These are phyloP conservation scores for Parelbella ahira DNA, from an alignment of 2,888 invertebrate species.

Conservation along the genomic window DNA sequence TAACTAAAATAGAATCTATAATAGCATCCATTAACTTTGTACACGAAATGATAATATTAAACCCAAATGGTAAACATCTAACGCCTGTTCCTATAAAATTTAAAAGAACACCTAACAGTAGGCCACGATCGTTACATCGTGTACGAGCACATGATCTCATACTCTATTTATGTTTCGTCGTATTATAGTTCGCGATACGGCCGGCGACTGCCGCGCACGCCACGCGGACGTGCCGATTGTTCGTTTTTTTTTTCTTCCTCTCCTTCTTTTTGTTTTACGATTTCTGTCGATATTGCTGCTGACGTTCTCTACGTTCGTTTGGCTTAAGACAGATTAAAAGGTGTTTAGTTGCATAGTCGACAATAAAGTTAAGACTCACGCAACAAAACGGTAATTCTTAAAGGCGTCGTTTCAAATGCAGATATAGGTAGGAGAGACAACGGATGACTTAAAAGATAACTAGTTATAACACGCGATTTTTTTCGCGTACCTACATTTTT, in stretches of 20 bases:
- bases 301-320: too few species aligned
- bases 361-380: too few species aligned
- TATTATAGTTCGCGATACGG: slow-evolving; percentile 30
- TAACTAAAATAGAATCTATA: neutral
- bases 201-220: slow-evolving; percentile 21
- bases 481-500: too few species aligned
- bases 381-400: too few species aligned
- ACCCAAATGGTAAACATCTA: too few species aligned
- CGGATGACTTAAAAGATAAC: too few species aligned
- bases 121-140: slow-evolving; percentile 11
- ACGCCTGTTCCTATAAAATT: too few species aligned
- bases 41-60: neutral
- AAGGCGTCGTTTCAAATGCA: too few species aligned
- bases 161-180: slow-evolving; percentile 36
- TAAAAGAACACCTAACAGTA: slow-evolving; percentile 1
- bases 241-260: slow-evolving; percentile 27
- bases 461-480: too few species aligned
- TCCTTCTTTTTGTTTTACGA: neutral
- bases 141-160: slow-evolving; percentile 38
- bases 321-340: too few species aligned
- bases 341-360: too few species aligned
- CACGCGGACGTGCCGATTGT: slow-evolving; percentile 30
- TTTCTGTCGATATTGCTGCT: neutral
- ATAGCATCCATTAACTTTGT: neutral
- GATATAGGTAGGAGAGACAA: too few species aligned